phyloP scores from a whole-genome alignment of 2,797 vertebrate genomes.

The Ctenochaetus hawaiiensis region DNA sequence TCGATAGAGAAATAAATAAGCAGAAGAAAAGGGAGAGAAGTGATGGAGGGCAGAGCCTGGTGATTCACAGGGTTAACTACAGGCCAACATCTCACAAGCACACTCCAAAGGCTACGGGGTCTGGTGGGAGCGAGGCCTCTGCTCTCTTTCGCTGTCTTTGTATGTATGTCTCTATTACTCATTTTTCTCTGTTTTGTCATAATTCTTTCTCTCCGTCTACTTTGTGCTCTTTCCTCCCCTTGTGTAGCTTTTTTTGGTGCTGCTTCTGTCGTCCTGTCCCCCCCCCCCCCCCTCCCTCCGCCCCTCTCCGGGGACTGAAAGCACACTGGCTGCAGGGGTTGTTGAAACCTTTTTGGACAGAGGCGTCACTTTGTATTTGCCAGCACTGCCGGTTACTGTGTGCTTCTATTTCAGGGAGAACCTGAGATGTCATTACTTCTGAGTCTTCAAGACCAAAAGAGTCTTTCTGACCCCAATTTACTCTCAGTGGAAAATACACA shows the following conservation, averaged over 20 bases:
- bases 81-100: conserved; percentile 71
- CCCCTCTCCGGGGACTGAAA: conserved; percentile 43
- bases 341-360: conserved; percentile 63
- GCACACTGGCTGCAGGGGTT: conserved; percentile 40
- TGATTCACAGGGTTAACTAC: conserved; percentile 80
- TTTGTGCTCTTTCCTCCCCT: conserved; percentile 29
- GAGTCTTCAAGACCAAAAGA: conserved; percentile 50
- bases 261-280: conserved; percentile 25
- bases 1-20: conserved; percentile 83
- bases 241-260: conserved; percentile 33
- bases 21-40: conserved; percentile 72
- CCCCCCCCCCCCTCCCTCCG: neutral
- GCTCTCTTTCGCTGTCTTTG: conserved; percentile 47
- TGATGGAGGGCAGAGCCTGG: conserved; percentile 71
- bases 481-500: conserved; percentile 35
- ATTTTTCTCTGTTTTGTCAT: conserved; percentile 33
- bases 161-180: conserved; percentile 48
- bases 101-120: conserved; percentile 67
- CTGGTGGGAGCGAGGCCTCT: conserved; percentile 43
- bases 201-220: conserved; percentile 33
- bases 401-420: conserved; percentile 53
- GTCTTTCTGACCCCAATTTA: conserved; percentile 59
- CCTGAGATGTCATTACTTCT: conserved; percentile 54
- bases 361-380: conserved; percentile 64
- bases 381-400: conserved; percentile 42